Base-by-base conservation (phyloP, 2,113 vertebrate species). In the Sardina pilchardus region DNA sequence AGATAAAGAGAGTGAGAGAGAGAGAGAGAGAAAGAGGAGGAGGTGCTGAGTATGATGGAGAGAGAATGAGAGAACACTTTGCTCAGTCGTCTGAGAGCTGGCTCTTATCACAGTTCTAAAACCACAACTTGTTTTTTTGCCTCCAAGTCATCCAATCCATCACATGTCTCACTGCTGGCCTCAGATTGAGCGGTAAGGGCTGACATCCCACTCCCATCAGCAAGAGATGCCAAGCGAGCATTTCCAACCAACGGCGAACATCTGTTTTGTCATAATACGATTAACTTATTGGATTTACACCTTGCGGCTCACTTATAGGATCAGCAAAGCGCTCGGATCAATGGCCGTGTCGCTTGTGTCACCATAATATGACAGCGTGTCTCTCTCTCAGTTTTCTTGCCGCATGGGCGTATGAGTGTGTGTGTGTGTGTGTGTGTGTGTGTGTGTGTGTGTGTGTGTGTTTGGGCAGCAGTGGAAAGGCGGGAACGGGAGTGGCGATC, bases 281-380 rank as follows among this genome's bases (percentile, higher is more conserved):
- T 84, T 39, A 67, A n/a, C 34, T 84, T 43, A 80, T 82, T 89
- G 63, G 63, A 81, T 81, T 71, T 26, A 44, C 82, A 88, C 3
- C 84, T 91, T 88, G 90, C 86, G 24, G 88, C 86, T 43, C 39
- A 30, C 82, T 89, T 56, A 83, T 17, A 12, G 71, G 83, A 83
- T 67, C 71, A 24, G 86, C 86, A 81, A 82, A 89, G 88, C 84
- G 83, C 81, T 86, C 82, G 88, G 75, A 91, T 92, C 88, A 89
- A 88, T 89, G 82, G 90, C 85, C 86, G 86, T 88, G 83, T 86
- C 50, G 90, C 88, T 88, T 83, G 63, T 85, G 83, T 78, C 71
- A 36, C 71, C 34, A 34, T 36, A 78, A 78, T 78, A 78, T 78
- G 12, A 78, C 30, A 78, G 71, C 71, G 17, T 78, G 71, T 36